phyloP scores from a whole-genome alignment of 2,113 vertebrate species.

The Xenopus laevis region DNA sequence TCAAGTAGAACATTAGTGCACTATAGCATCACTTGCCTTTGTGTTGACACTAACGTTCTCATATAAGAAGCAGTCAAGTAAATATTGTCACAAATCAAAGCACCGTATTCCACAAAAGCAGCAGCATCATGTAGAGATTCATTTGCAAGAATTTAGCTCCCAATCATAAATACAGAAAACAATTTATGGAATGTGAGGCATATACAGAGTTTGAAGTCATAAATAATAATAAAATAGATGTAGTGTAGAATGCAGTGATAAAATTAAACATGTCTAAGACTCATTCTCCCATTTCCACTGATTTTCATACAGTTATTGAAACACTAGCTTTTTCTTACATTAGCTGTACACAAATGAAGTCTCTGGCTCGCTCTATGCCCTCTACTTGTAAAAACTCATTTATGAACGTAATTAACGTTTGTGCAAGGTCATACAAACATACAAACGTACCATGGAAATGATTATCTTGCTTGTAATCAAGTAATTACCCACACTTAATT shows the following conservation, averaged over 20 bases:
- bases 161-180: slow-evolving; percentile 36
- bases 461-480: slow-evolving; percentile 23
- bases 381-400: slow-evolving; percentile 31
- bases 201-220: slow-evolving; percentile 11
- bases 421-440: slow-evolving; percentile 36
- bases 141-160: slow-evolving; percentile 27
- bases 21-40: slow-evolving; percentile 8
- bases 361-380: slow-evolving; percentile 6
- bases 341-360: slow-evolving; percentile 24
- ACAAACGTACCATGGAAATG: slow-evolving; percentile 21
- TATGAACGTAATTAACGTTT: slow-evolving; percentile 29
- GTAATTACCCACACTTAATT: slow-evolving; percentile 20
- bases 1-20: slow-evolving; percentile 33
- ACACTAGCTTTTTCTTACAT: background rate
- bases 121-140: slow-evolving; percentile 22
- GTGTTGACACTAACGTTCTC: slow-evolving; percentile 39
- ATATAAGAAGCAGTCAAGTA: slow-evolving; percentile 36
- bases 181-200: slow-evolving; percentile 15
- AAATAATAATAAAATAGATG: slow-evolving; percentile 31
- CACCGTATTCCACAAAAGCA: slow-evolving; percentile 34
- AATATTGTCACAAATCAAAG: slow-evolving; percentile 45
- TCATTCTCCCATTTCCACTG: slow-evolving; percentile 17
- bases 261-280: slow-evolving; percentile 30
- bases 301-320: slow-evolving; percentile 6
- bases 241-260: slow-evolving; percentile 14